Evolutionary conservation across 2,797 vertebrate species (phyloP).

Genomic region (Crocodylus rhombifer): DNA sequence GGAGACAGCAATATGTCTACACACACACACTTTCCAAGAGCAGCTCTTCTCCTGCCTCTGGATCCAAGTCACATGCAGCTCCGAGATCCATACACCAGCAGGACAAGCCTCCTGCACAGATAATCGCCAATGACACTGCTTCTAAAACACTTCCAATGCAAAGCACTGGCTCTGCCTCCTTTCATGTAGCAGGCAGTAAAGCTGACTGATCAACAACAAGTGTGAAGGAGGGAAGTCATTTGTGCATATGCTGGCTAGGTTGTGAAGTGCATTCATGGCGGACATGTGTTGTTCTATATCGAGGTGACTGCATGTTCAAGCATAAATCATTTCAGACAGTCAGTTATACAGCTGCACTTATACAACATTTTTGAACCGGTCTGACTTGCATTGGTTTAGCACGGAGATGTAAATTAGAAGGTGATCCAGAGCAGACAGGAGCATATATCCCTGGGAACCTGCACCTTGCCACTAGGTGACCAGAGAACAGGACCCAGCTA

Average conservation of each 20-base stretch:
- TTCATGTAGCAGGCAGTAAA: not conserved
- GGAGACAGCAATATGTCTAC: not conserved
- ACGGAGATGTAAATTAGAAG: no score
- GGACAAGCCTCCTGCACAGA: accelerated
- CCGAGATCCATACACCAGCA: not conserved
- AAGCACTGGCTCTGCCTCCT: not conserved
- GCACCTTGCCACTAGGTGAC: no score
- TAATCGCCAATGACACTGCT: not conserved
- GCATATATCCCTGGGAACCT: no score
- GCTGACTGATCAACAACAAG: not conserved
- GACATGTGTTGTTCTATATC: accelerated
- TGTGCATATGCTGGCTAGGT: not conserved
- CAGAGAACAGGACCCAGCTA: no score
- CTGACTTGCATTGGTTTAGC: no score
- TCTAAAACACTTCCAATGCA: not conserved
- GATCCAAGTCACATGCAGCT: not conserved
- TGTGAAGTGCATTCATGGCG: not conserved
- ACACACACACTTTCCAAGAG: not conserved
- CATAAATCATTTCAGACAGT: no score
- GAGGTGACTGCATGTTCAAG: not conserved
- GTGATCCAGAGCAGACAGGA: no score
- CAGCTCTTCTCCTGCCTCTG: not conserved
- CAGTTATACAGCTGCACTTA: no score
- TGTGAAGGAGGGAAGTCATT: not conserved
- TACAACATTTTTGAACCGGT: no score